Evolutionary conservation across 2,113 vertebrate species (phyloP).

Genomic region (Phylloscopus whistleri): DNA sequence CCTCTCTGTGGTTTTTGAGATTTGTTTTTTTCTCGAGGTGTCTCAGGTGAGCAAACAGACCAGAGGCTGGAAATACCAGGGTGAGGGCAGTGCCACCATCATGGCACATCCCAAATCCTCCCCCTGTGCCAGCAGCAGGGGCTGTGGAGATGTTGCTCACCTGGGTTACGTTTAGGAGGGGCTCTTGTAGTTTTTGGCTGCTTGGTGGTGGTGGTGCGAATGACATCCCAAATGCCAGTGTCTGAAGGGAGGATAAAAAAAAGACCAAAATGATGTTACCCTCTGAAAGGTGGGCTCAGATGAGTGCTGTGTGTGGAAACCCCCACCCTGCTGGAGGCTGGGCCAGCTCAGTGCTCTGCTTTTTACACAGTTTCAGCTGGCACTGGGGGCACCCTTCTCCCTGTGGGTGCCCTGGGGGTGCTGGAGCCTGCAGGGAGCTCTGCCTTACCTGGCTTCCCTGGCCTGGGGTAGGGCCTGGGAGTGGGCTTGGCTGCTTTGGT

Average conservation of each 20-base stretch:
- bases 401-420: fast-evolving
- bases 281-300: fast-evolving
- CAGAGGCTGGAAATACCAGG: background rate
- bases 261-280: background rate
- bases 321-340: background rate
- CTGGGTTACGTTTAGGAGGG: conserved; percentile 42
- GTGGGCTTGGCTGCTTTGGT: conserved; percentile 39
- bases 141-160: background rate
- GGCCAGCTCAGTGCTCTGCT: background rate
- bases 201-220: conserved; percentile 64
- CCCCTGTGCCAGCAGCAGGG: fast-evolving
- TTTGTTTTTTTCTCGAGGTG: fast-evolving
- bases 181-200: conserved; percentile 59
- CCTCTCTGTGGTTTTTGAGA: fast-evolving
- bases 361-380: background rate
- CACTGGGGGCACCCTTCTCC: fast-evolving
- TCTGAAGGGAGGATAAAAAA: background rate
- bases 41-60: background rate
- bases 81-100: fast-evolving
- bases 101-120: background rate
- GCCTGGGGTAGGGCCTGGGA: conserved; percentile 27
- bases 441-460: conserved; percentile 23
- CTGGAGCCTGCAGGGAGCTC: background rate
- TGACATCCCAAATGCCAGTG: conserved; percentile 9
- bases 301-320: background rate